A percentile compares a stretch with the other conserved stretches of the same genome.
phyloP scores from a whole-genome alignment of 2,113 vertebrate genomes.

The Cricetomys ansorgei region DNA sequence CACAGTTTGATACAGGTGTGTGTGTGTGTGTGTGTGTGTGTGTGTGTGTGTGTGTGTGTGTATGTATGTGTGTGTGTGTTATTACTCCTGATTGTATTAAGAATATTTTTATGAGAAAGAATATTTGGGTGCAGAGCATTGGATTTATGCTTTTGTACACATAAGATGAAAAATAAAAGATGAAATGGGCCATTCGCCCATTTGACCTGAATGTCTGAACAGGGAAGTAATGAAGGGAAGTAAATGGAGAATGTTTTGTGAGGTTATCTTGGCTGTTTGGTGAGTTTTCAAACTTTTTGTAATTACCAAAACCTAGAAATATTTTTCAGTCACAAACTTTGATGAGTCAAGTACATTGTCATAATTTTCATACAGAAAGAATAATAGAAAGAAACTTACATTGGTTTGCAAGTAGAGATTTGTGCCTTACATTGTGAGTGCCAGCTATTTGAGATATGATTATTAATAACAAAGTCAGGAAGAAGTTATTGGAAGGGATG shows the following conservation, averaged over 20 bases:
- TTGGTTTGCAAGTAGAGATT: slow-evolving; percentile 3
- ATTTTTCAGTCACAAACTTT: background rate
- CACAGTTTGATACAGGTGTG: background rate
- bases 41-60: background rate
- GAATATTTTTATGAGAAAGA: background rate
- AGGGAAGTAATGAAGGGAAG: background rate
- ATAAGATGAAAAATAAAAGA: background rate
- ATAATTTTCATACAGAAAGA: slow-evolving; percentile 2
- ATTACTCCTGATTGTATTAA: background rate
- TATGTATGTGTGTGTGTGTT: background rate
- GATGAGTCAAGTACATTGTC: slow-evolving; percentile 1
- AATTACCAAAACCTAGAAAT: slow-evolving; percentile 3
- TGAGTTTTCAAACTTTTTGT: background rate
- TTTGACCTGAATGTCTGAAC: background rate
- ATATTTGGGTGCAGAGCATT: background rate
- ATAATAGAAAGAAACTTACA: slow-evolving; percentile 8
- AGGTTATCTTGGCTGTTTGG: background rate
- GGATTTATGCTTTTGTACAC: background rate
- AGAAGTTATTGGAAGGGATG: background rate
- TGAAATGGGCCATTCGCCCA: background rate
- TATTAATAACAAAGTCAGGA: slow-evolving; percentile 65
- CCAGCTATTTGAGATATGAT: slow-evolving; percentile 48
- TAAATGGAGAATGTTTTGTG: background rate
- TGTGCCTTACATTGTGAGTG: background rate
- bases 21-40: background rate